phyloP scores from a whole-genome alignment of 30 jellyfish, hydroid and myxozoan species.

The Nemopilema nomurai region DNA sequence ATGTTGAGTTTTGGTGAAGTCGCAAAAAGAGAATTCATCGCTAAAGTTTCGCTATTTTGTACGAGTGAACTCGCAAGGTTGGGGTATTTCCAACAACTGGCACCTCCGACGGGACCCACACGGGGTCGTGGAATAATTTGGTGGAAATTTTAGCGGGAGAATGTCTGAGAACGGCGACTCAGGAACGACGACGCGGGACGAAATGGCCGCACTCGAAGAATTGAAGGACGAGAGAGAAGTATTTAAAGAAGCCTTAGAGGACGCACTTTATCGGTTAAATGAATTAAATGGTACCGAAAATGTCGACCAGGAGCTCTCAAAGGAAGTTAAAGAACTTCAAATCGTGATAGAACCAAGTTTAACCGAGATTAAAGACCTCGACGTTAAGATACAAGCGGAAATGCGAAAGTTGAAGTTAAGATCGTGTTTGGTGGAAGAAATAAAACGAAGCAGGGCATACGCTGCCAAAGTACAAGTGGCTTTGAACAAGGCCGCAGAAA shows the following conservation, averaged over 20 bases:
- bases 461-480: constrained; percentile 29
- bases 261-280: not conserved
- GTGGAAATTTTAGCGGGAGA: not conserved
- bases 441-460: constrained; percentile 11
- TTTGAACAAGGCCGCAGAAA: constrained; percentile 3
- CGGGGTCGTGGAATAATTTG: not conserved
- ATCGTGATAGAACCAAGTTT: constrained; percentile 11
- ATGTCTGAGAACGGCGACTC: not conserved
- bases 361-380: constrained; percentile 14
- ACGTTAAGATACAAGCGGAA: constrained; percentile 15
- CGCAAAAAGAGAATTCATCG: too few relatives aligned
- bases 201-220: constrained; percentile 2
- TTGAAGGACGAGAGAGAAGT: constrained; percentile 15
- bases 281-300: not conserved
- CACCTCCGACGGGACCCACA: constrained; percentile 59
- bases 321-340: constrained; percentile 26
- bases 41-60: too few relatives aligned
- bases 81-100: constrained; percentile 16
- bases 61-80: too few relatives aligned
- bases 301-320: constrained; percentile 17
- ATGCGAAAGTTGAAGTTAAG: constrained; percentile 9
- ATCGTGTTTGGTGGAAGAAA: constrained; percentile 4
- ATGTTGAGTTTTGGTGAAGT: too few relatives aligned
- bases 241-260: constrained; percentile 23
- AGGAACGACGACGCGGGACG: not conserved